Conservation (phyloP, 1,140 invertebrate species). For the Trinorchestia longiramus region DNA sequence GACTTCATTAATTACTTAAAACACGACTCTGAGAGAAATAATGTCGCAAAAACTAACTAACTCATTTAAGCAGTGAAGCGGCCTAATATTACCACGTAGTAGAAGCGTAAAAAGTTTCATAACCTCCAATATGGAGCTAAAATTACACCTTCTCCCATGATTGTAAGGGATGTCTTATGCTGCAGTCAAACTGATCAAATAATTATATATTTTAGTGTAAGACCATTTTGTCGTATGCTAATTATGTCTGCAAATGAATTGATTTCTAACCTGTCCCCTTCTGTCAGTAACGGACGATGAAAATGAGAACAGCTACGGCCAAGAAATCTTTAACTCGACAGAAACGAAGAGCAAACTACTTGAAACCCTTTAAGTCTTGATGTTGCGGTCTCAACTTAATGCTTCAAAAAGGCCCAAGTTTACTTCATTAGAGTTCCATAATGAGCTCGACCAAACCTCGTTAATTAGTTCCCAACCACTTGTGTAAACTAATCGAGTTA, state of each 20-base stretch:
- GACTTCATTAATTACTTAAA: no score
- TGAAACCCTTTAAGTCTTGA: neutral
- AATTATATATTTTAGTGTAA: no score
- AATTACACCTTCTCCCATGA: no score
- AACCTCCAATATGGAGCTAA: no score
- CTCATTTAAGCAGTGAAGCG: no score
- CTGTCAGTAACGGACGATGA: neutral
- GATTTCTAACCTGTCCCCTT: neutral
- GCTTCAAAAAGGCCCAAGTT: slow-evolving; percentile 35
- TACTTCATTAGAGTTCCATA: slow-evolving; percentile 49
- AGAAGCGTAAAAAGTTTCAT: no score
- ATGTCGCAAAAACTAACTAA: no score
- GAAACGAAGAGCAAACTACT: slow-evolving; percentile 34
- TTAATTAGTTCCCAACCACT: slow-evolving; percentile 49
- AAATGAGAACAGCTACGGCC: neutral
- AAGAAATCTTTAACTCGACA: neutral
- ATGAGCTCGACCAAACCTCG: slow-evolving; percentile 47
- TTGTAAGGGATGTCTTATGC: no score
- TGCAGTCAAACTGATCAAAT: no score
- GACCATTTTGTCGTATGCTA: neutral
- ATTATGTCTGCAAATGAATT: neutral
- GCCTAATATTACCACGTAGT: no score
- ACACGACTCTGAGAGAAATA: no score
- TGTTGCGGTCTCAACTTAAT: slow-evolving; percentile 48
- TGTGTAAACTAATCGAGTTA: slow-evolving; percentile 53